Base-by-base conservation (phyloP, 2,888 invertebrate species). In the Napeogenes sylphis region DNA sequence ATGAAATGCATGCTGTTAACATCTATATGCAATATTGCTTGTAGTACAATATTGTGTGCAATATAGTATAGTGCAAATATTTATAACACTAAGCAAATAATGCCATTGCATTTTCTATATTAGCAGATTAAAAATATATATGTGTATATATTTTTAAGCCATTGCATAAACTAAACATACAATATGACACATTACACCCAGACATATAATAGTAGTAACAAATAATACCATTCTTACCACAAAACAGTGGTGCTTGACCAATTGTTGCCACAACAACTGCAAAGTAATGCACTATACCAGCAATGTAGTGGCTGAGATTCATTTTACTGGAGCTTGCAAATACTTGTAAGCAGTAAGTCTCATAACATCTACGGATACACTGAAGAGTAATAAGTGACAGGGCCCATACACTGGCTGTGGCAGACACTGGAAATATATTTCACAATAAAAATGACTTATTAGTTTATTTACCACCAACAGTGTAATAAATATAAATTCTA, bases 241-340 rank as follows among this genome's bases (percentile, higher is more conserved):
- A 91, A 84, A 96, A 95, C 65, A 94, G 91, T 13, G 94, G 92
- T 0, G 95, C 94, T 78, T 96, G 95, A 35, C 93, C 92, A 45
- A 96, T 77, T 47, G 95, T 87, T 4, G 94, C 93, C 0, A 94
- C 74, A 46, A 94, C 82, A 21, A 93, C 90, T 4, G 94, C 95
- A 69, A 94, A 92, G 78, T 98, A 98, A 85, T 97, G 97, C 3
- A 92, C 73, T 70, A 93, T 92, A 0, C 97, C 98, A 5, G 95
- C 87, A 0, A 94, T 61, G 75, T 98, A 98, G 80, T 97, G 96
- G 0, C 91, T 83, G 0, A 97, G 68, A 80, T 97, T 96, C 78
- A 98, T 97, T 79, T 92, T 94, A 61, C 93, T 93, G 58, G 93
- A 91, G 68, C 91, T 91, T 0, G 96, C 96, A 80, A 95, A 98